Base-by-base conservation (phyloP, 2,797 vertebrate species). In the Craterocephalus amniculus region DNA sequence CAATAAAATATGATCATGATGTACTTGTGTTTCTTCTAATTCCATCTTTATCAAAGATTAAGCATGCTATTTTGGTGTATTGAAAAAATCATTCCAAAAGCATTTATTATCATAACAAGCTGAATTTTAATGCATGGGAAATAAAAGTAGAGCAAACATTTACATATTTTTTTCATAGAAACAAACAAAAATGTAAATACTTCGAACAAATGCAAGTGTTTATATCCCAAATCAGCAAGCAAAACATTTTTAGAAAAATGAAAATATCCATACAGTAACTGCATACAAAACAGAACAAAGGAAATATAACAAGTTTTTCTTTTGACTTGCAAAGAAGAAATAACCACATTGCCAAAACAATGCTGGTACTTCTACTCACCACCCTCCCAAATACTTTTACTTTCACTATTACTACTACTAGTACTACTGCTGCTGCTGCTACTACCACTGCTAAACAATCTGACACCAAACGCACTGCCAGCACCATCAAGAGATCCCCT, bases 371-470 rank as follows among this genome's bases (percentile, higher is more conserved):
- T 51, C 45, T 72, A 72, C 16, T 64, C 43, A 2, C 34, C 43
- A 52, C 32, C 40, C 32, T 45, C 40, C 70, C 70, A 72, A 27
- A 58, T 40, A 64, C 70, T 72, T 58, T 65, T 72, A 32, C 32
- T 65, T 18, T 49, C 56, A 72, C 34, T 52, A 11, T 65, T 11
- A 38, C 70, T 65, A 16, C 60, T 71, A 4, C 69, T 58, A 20
- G 18, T 55, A 13, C 22, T 72, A 32, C 54, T 70, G 35, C 67
- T 71, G 10, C 69, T 72, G 61, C 69, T 63, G 18, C 52, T 63
- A 2, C 22, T 11, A 10, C 32, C 32, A 34, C 70, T 58, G 32
- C 20, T 22, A 26, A 72, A 72, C 70, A 72, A 40, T 26, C 61
- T 64, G 14, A 58, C 35, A 11, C 38, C 58, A 1, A 63, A 34